Base-by-base conservation (phyloP, 2,888 invertebrate species). In the Halictus quadricinctus region DNA sequence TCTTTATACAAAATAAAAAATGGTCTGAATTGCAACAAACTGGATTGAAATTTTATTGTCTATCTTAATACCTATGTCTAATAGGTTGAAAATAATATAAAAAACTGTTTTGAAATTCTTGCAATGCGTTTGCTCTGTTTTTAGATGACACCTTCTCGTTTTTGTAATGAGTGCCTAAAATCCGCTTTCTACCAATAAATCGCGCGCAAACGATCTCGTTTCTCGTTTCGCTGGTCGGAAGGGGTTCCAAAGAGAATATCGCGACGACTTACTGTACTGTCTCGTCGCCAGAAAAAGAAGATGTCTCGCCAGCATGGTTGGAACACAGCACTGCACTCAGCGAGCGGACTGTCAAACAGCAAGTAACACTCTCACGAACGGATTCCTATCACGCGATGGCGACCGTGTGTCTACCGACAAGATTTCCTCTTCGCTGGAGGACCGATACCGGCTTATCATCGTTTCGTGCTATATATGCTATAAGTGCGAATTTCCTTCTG, bases 221-320 rank as follows among this genome's bases (percentile, higher is more conserved):
- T 29, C 2, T 29, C 29, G 29, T 29, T 29, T 29, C 29, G 29
- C 29, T 29, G 29, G 29, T 29, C 29, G 29, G 29, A 29, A 29
- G 15, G 29, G 8, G 15, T 64, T 29, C 29, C 7, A 64, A 64
- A 29, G 29, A 64, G 18, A 64, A 29, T 29, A 18, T 64, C 64
- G 18, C 66, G 36, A 69, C 18, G 73, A 94, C 94, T 94, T 93
- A 94, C 94, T 90, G 78, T 93, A 92, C 89, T 93, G 91, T 87
- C 93, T 91, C 82, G 94, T 94, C 83, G 94, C 94, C 88, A 94
- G 87, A 87, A 94, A 94, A 76, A 94, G 92, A 25, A 94, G 92
- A 89, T 94, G 94, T 88, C 93, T 93, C 81, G 94, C 94, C 92
- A 94, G 81, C 94, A 94, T 94, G 29, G 88, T 83, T 84, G 87